Base-by-base conservation (phyloP, 2,797 vertebrate species). In the Stomatorhinus walkeri region DNA sequence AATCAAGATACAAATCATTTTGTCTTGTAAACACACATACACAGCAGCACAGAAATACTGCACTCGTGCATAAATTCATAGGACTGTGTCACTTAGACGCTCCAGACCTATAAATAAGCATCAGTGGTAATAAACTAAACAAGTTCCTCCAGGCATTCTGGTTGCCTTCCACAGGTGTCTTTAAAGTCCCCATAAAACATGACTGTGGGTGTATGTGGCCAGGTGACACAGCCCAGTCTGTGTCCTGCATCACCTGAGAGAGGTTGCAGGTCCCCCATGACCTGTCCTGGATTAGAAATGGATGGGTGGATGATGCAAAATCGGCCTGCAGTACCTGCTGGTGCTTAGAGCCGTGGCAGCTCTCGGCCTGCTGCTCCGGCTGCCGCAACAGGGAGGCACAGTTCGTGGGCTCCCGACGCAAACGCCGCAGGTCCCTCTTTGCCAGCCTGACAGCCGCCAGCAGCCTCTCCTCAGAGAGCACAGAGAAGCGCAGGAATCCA, bases 381-480 rank as follows among this genome's bases (percentile, higher is more conserved):
- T 91, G 90, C 16, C 87, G 88, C 49, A 90, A 91, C 12, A 87
- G 88, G 7, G 89, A 90, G 1, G 91, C 90, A 85, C 90, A 91
- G 49, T 24, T 90, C 16, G 91, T 32, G 0, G 93, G 91, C 87
- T 94, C 91, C 10, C 91, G 91, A 0, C 89, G 96, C 51, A 94
- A 95, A 88, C 94, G 94, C 88, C 93, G 96, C 72, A 99, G 56
- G 90, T 99, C 98, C 91, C 96, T 95, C 93, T 94, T 97, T 87
- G 98, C 98, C 76, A 98, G 92, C 61, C 95, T 95, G 86, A 98
- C 89, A 0, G 98, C 98, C 52, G 94, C 91, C 90, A 93, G 95
- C 68, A 99, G 94, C 85, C 93, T 96, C 88, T 99, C 97, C 92
- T 99, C 97, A 1, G 98, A 99, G 9, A 99, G 88, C 1, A 94